Conservation (phyloP, 1,140 invertebrate species). For the Hyphantria cunea region DNA sequence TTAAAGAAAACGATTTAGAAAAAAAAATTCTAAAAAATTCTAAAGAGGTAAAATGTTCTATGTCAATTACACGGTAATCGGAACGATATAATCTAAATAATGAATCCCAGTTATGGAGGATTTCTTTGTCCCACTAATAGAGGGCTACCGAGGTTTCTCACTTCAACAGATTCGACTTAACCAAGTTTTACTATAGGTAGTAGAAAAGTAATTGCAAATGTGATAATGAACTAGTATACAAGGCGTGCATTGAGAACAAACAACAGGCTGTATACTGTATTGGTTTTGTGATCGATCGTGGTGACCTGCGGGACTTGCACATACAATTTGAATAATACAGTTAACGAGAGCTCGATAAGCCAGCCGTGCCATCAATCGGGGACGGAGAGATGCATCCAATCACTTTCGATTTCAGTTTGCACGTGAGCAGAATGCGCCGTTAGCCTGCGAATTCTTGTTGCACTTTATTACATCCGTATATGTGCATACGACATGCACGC, state of each 20-base stretch:
- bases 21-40: too few species aligned
- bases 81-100: too few species aligned
- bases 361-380: conserved; percentile 66
- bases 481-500: conserved; percentile 74
- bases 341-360: conserved; percentile 69
- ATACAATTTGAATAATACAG: conserved; percentile 75
- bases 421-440: conserved; percentile 72
- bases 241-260: conserved; percentile 64
- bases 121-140: too few species aligned
- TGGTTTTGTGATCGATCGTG: conserved; percentile 54
- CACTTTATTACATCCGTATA: conserved; percentile 76
- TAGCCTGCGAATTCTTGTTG: conserved; percentile 71
- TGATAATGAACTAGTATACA: conserved; percentile 41
- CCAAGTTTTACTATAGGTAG: too few species aligned
- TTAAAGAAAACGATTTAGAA: too few species aligned
- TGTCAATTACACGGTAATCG: too few species aligned
- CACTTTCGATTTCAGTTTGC: conserved; percentile 75
- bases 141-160: too few species aligned
- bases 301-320: conserved; percentile 38
- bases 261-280: conserved; percentile 44
- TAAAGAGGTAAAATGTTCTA: too few species aligned
- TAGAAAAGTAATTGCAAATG: conserved; percentile 17
- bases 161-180: too few species aligned
- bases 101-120: too few species aligned
- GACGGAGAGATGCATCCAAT: conserved; percentile 71